These are phyloP conservation scores for Panagrolaimus sp. DNA, from an alignment of 1,140 invertebrate genomes.

Conservation along the genomic window DNA sequence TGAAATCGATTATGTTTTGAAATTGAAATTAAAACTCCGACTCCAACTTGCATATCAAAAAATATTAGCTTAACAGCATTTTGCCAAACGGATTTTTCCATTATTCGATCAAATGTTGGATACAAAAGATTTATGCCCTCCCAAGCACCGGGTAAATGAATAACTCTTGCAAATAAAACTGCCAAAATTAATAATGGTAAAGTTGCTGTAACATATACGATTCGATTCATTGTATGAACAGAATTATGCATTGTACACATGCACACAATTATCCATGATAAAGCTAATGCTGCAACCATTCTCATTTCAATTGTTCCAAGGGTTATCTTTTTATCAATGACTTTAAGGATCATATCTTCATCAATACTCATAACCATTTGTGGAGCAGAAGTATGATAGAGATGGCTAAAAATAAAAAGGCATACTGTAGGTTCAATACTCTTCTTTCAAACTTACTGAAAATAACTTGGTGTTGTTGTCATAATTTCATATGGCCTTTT, in stretches of 20 bases:
- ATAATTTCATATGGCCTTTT: neutral
- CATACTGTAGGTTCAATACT: neutral
- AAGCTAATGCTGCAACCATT: constrained; percentile 19
- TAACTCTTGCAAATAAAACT: constrained; percentile 20
- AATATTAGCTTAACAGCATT: constrained; percentile 26
- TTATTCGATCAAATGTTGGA: constrained; percentile 20
- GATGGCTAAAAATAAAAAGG: constrained; percentile 20
- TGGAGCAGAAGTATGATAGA: constrained; percentile 27
- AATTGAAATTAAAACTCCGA: constrained; percentile 29
- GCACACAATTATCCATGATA: constrained; percentile 22
- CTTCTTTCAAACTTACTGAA: constrained; percentile 15
- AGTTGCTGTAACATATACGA: constrained; percentile 28
- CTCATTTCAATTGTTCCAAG: constrained; percentile 14
- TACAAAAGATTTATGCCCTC: constrained; percentile 21
- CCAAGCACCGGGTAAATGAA: constrained; percentile 17
- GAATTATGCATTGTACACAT: constrained; percentile 25
- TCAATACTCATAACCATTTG: constrained; percentile 24
- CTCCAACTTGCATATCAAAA: constrained; percentile 29
- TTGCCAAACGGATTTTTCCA: constrained; percentile 24
- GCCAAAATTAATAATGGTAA: constrained; percentile 22
- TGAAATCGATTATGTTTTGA: constrained; percentile 29
- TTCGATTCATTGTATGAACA: constrained; percentile 27
- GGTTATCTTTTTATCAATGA: constrained; percentile 22
- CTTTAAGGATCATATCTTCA: constrained; percentile 10
- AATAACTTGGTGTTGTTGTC: constrained; percentile 21